A percentile compares a stretch with the other conserved stretches of the same genome.
Conservation (phyloP, 2,797 vertebrate species). For the Eospalax fontanierii region DNA sequence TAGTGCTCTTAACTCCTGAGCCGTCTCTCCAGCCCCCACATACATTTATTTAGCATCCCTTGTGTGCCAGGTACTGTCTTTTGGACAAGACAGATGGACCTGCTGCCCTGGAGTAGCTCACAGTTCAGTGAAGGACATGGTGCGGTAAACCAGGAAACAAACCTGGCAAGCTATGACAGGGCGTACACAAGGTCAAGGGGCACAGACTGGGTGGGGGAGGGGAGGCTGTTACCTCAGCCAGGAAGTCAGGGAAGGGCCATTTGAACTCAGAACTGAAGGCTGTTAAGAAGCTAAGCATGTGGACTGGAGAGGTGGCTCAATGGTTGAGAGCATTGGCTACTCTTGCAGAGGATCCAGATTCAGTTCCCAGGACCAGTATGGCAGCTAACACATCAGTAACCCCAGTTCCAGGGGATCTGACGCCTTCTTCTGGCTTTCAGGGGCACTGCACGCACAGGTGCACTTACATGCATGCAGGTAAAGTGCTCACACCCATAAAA, state of each 20-base stretch:
- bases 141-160: neutral
- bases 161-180: neutral
- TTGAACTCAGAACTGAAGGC: neutral
- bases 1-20: no score
- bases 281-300: neutral
- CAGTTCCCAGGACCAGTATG: no score
- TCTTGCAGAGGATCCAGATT: no score
- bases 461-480: no score
- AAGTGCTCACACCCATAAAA: no score
- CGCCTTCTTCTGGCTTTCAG: no score
- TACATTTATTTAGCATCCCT: fast-evolving
- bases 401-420: no score
- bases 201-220: no score
- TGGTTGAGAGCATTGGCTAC: no score
- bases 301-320: no score
- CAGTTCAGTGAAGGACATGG: neutral
- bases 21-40: neutral
- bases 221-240: neutral
- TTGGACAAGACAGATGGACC: fast-evolving
- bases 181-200: neutral
- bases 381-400: no score
- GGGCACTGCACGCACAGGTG: no score
- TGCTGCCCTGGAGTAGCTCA: neutral
- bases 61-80: neutral
- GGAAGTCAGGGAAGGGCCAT: neutral